Conservation (phyloP, 2,113 vertebrate species). For the Alosa alosa region DNA sequence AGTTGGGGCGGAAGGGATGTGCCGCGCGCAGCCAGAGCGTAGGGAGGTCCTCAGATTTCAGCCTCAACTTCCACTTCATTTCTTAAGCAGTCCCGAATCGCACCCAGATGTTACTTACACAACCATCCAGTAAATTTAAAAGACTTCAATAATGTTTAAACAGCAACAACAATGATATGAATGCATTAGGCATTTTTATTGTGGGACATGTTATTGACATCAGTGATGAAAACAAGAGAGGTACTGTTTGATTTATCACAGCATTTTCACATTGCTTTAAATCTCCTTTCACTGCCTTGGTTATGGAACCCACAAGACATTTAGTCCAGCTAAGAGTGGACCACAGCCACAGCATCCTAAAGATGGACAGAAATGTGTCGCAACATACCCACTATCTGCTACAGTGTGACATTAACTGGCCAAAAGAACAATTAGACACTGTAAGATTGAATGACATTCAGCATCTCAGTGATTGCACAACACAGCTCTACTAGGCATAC, state of each 20-base stretch:
- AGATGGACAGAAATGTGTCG: not conserved
- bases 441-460: not conserved
- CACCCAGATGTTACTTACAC: slow-evolving; percentile 15
- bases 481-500: not conserved
- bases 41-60: slow-evolving; percentile 11
- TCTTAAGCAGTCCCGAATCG: not conserved
- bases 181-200: not conserved
- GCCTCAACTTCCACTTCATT: slow-evolving; percentile 6
- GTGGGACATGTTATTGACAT: not conserved
- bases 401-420: not conserved
- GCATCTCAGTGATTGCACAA: not conserved
- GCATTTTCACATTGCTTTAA: not conserved
- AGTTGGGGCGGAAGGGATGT: slow-evolving; percentile 20
- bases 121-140: not conserved
- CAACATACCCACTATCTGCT: not conserved
- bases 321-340: not conserved
- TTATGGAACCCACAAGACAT: not conserved
- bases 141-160: not conserved
- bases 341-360: not conserved
- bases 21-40: not conserved
- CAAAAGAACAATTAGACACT: not conserved
- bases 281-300: not conserved
- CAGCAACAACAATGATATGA: not conserved
- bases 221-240: not conserved
- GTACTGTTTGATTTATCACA: not conserved